These are phyloP conservation scores for Anser cygnoides DNA, from an alignment of 2,113 vertebrate genomes.

Conservation along the genomic window DNA sequence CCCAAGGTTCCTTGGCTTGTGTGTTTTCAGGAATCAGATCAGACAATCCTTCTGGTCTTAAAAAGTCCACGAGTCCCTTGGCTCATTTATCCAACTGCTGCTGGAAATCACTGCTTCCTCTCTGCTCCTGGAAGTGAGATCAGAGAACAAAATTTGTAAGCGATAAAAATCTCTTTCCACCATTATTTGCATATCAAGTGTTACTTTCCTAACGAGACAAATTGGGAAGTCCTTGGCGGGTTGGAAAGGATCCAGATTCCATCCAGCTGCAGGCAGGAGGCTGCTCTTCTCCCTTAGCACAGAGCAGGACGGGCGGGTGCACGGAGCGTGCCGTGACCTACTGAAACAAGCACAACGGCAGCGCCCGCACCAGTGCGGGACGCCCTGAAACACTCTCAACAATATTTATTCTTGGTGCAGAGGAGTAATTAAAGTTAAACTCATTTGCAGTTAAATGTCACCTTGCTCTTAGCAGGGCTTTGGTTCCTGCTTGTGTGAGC, in stretches of 20 bases:
- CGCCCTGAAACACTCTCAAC: background rate
- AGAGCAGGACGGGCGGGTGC: accelerated
- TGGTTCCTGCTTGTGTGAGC: background rate
- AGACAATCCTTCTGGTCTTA: constrained; percentile 39
- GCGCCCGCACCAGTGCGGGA: accelerated
- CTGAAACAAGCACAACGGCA: background rate
- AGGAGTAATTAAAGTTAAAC: background rate
- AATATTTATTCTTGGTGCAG: background rate
- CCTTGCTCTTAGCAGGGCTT: constrained; percentile 3
- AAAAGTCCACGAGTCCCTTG: background rate
- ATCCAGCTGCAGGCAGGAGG: background rate
- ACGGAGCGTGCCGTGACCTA: background rate
- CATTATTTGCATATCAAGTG: background rate
- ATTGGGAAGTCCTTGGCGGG: background rate
- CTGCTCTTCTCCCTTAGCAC: accelerated
- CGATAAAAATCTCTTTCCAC: background rate
- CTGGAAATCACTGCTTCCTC: background rate
- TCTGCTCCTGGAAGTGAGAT: background rate
- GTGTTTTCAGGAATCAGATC: constrained; percentile 19
- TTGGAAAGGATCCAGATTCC: background rate
- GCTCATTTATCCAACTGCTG: background rate
- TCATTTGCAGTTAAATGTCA: constrained; percentile 5
- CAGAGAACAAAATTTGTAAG: background rate
- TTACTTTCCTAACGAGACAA: background rate
- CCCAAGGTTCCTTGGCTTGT: background rate